These are phyloP conservation scores for Oenanthe melanoleuca DNA, from an alignment of 2,113 vertebrate species.

Conservation along the genomic window DNA sequence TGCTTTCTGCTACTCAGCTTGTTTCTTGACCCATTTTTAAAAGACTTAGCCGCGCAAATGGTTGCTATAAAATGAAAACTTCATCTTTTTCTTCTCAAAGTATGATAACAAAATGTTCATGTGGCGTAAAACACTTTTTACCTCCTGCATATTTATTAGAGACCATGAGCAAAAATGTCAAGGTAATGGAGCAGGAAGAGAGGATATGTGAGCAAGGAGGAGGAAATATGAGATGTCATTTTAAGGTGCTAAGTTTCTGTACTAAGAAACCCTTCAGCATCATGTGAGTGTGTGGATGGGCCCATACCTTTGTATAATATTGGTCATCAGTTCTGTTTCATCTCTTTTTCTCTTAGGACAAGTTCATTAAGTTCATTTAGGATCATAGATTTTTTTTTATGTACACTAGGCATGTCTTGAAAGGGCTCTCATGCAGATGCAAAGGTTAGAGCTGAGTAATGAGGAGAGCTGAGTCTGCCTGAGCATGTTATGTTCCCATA, in stretches of 20 bases:
- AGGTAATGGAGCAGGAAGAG: neutral
- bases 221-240: neutral
- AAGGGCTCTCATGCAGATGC: neutral
- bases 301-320: neutral
- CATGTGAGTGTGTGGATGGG: neutral
- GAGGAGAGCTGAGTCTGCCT: neutral
- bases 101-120: neutral
- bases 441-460: neutral
- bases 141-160: neutral
- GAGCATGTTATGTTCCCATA: accelerated
- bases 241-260: neutral
- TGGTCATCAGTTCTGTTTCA: neutral
- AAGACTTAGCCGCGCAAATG: neutral
- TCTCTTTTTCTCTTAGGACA: neutral
- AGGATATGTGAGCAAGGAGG: neutral
- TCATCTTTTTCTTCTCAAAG: neutral
- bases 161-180: neutral
- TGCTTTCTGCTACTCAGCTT: neutral
- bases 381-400: neutral
- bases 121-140: neutral
- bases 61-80: neutral
- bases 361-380: neutral
- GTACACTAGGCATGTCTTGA: accelerated
- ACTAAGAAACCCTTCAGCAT: neutral
- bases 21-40: neutral